These are phyloP conservation scores for Cantharis nigra DNA, from an alignment of 2,888 invertebrate species.

Conservation along the genomic window DNA sequence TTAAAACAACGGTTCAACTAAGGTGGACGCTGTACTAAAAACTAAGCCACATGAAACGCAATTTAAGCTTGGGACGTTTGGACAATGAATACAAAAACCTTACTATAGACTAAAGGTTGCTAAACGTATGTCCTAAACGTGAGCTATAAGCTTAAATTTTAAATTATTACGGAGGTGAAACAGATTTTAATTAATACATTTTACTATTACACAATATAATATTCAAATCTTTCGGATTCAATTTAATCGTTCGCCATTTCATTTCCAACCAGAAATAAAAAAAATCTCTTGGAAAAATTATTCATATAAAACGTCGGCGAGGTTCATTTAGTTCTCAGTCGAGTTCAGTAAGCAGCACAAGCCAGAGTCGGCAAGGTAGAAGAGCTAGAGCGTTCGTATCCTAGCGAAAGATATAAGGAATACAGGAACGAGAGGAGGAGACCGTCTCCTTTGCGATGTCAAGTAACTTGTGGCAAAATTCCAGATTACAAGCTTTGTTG, in stretches of 20 bases:
- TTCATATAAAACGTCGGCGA: background rate
- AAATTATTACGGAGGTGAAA: constrained; percentile 34
- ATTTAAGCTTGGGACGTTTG: constrained; percentile 38
- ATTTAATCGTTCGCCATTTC: background rate
- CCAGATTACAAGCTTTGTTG: background rate
- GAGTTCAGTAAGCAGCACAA: background rate
- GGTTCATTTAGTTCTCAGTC: background rate
- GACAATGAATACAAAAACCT: constrained; percentile 33
- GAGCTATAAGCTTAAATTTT: constrained; percentile 35
- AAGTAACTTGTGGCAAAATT: background rate
- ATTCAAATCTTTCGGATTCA: background rate
- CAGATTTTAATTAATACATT: constrained; percentile 30
- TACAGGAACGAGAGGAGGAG: background rate
- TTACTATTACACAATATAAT: background rate
- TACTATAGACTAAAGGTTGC: constrained; percentile 29
- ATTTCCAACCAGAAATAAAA: background rate
- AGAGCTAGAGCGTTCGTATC: background rate
- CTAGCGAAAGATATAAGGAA: background rate
- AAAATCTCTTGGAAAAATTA: background rate
- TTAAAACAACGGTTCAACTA: constrained; percentile 47
- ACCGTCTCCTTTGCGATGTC: background rate
- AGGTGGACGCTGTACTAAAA: constrained; percentile 40
- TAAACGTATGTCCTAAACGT: constrained; percentile 32
- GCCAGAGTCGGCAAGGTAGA: background rate
- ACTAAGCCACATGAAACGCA: constrained; percentile 37